Evolutionary conservation across 1,140 invertebrate genomes (phyloP), one percentile per base, ranked within the genome.

Genomic region (Triops longicaudatus): DNA sequence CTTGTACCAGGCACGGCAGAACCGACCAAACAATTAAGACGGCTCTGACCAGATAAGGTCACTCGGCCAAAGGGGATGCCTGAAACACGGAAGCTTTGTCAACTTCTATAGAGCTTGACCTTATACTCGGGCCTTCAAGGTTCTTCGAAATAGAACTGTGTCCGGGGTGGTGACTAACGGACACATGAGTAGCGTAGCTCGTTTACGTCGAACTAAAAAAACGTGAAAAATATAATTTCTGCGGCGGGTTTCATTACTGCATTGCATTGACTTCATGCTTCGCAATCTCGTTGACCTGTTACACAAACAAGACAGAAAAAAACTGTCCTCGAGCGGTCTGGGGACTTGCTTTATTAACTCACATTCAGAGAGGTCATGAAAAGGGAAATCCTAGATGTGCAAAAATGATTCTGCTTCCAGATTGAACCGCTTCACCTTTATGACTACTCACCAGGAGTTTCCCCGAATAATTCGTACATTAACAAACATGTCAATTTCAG

Each of bases 51-150:
- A 63, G 50, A 22, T 63, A 63, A 63, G 50, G 50, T 63, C 50
- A 63, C 14, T 22, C 50, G 50, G 50, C 17, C 50, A 63, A 63
- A 63, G 50, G 50, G 50, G 50, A n/a, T 63, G 50, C n/a, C 50
- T n/a, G 50, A 63, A 63, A 63, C 50, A 63, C 50, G 50, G 50
- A 63, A 63, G 50, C 50, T 63, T 63, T n/a, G 50, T 63, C 50
- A 63, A 22, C 50, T 63, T 63, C 44, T 12, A 22, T 22, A 12
- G 12, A 50, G 44, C 44, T 50, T 50, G 50, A 63, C 50, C 50
- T 63, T 63, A n/a, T 63, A 63, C 50, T 63, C 14, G 2, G 14
- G 50, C 6, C 1, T 17, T 63, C 50, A 63, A 63, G 50, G 50
- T 63, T 22, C 50, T 9, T 63, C n/a, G 50, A 63, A 63, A 63